These are phyloP conservation scores for Tamandua tetradactyla DNA, from an alignment of 2,797 vertebrate genomes.

Conservation along the genomic window DNA sequence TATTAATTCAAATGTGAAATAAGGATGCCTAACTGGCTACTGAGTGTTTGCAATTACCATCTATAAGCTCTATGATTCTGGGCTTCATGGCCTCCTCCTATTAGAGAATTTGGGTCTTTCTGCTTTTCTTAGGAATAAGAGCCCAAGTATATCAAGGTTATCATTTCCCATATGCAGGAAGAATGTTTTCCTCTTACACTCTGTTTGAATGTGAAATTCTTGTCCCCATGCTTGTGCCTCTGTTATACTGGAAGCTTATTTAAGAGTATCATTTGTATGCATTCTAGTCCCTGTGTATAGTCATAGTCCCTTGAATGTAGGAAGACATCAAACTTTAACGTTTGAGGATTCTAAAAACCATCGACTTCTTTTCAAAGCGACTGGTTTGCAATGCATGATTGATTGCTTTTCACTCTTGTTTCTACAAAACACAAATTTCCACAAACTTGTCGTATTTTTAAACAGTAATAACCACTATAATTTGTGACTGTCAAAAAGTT, in stretches of 20 bases:
- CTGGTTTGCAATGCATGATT: not conserved
- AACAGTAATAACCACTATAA: not conserved
- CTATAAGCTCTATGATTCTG: not conserved
- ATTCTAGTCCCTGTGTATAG: not conserved
- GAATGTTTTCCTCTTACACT: constrained; percentile 27
- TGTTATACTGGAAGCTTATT: constrained; percentile 6
- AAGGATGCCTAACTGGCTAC: constrained; percentile 5
- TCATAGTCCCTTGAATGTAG: not conserved
- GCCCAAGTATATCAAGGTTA: constrained; percentile 67
- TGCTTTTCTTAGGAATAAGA: constrained; percentile 57
- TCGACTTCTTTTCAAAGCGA: not conserved
- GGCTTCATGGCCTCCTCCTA: not conserved
- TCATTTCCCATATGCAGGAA: constrained; percentile 47
- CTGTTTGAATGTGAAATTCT: constrained; percentile 31
- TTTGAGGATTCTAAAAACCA: not conserved
- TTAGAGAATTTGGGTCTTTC: constrained; percentile 47
- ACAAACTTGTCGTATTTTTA: not conserved
- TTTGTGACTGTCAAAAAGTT: not conserved
- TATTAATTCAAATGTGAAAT: constrained; percentile 54
- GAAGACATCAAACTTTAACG: not conserved
- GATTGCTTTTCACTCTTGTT: not conserved
- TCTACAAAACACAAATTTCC: not conserved
- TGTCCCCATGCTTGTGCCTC: not conserved
- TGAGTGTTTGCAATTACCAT: not conserved
- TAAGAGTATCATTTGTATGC: not conserved